Evolutionary conservation across 2,113 vertebrate genomes (phyloP), one percentile per base, ranked within the genome.

Genomic region (Engraulis encrasicolus): DNA sequence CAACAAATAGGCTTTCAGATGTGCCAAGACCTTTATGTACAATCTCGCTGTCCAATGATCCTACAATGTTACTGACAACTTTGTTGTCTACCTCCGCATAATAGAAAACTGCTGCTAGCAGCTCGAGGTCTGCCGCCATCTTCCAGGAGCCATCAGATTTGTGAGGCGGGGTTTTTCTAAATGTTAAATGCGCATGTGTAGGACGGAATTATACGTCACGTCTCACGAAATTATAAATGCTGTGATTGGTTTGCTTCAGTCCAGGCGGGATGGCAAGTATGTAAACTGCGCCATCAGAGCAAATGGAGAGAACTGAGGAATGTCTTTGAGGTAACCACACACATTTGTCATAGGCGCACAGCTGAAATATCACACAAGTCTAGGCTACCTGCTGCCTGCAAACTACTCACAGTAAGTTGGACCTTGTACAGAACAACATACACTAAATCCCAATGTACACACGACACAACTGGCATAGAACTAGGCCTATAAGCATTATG

Each of bases 31-130:
- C 94, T 91, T 95, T 95, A 91, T 94, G 94, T 92, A 94, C 93
- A 90, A 96, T 93, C 92, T 96, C 94, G 91, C 95, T 96, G 93
- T 97, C 96, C 93, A 96, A 94, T 92, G 95, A 95, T 91, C 95
- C 95, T 87, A 95, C 94, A 91, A 95, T 93, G 93, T 95, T 96
- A 95, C 95, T 96, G 95, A 97, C 96, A 96, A 96, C 95, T 96
- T 97, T 97, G 96, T 97, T 96, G 94, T 97, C 97, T 96, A 96
- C 96, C 96, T 97, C 96, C 94, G 96, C 96, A 94, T 96, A 95
- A 94, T 95, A 96, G 94, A 95, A 96, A 95, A 96, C 95, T 94
- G 97, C 96, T 91, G 96, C 95, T 95, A 97, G 95, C 94, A 95
- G 95, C 92, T 95, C 95, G 89, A 94, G 94, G 90, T 95, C 96